Conservation (phyloP, 2,113 vertebrate species). For the Scophthalmus maximus region DNA sequence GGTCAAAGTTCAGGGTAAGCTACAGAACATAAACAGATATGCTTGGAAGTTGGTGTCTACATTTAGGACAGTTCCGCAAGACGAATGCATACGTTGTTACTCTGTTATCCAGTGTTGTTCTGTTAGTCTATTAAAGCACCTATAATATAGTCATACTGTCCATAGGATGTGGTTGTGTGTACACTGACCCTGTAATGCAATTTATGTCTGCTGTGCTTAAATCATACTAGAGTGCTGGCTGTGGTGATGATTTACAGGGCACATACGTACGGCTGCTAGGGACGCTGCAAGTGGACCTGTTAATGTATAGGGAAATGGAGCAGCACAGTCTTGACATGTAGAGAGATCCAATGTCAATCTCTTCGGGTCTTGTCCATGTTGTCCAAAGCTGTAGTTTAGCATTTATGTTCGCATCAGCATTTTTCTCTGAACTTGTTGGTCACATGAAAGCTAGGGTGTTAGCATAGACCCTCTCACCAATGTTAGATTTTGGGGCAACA, state of each 20-base stretch:
- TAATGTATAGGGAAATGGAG: background rate
- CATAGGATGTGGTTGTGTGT: conserved; percentile 19
- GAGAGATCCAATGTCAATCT: background rate
- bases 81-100: background rate
- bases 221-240: conserved; percentile 10
- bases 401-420: conserved; percentile 18
- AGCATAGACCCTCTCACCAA: background rate
- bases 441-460: conserved; percentile 21
- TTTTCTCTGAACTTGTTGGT: conserved; percentile 20
- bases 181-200: conserved; percentile 35
- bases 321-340: background rate
- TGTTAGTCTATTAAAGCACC: conserved; percentile 3
- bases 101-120: background rate
- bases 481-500: conserved; percentile 38
- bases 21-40: background rate
- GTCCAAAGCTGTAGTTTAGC: background rate
- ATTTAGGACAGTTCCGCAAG: background rate
- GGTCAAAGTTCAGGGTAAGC: background rate
- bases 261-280: conserved; percentile 15
- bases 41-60: conserved; percentile 8
- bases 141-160: conserved; percentile 36
- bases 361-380: no score
- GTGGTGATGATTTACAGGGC: conserved; percentile 45
- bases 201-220: conserved; percentile 26
- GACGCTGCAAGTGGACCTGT: conserved; percentile 21